Base-by-base conservation (phyloP, 2,797 vertebrate species). In the Epinephelus awoara region DNA sequence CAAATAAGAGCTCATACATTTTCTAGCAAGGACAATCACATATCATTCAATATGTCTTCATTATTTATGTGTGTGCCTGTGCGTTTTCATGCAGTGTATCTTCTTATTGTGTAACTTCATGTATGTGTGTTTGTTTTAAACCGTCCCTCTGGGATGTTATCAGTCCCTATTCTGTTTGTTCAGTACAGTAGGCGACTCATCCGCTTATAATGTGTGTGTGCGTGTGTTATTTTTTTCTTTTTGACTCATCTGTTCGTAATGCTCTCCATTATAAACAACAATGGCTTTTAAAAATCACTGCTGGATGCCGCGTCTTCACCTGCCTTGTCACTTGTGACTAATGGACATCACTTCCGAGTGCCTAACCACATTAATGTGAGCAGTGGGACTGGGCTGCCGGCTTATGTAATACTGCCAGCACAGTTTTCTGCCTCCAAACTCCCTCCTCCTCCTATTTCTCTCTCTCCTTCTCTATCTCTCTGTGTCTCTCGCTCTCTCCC, bases 371-470 rank as follows among this genome's bases (percentile, higher is more conserved):
- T 93, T 90, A 91, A 88, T 91, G 86, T 88, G 91, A 91, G 90
- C 89, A 75, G 85, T 90, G 90, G 82, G 88, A 92, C 90, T 75
- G 71, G 82, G 90, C 92, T 85, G 84, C 88, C 69, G 68, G 82
- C 89, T 95, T 96, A 95, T 94, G 94, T 94, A 94, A 95, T 91
- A 86, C 90, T 90, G 90, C 86, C 89, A 93, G 84, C 88, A 84
- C 89, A 90, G 79, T 92, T 91, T 87, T 87, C 89, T 91, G 87
- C 90, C 92, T 91, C 85, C 77, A 51, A 83, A 83, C 86, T 82
- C 72, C 75, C 86, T 84, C 75, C 71, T 64, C 72, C 69, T 78
- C 75, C 67, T 42, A 25, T 58, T 46, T 40, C 57, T 56, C 52
- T 38, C 58, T 58, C 64, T 25, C 42, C 25, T 50, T 56, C 75